These are phyloP conservation scores for Melanogrammus aeglefinus DNA, from an alignment of 2,797 vertebrate species.

Conservation along the genomic window DNA sequence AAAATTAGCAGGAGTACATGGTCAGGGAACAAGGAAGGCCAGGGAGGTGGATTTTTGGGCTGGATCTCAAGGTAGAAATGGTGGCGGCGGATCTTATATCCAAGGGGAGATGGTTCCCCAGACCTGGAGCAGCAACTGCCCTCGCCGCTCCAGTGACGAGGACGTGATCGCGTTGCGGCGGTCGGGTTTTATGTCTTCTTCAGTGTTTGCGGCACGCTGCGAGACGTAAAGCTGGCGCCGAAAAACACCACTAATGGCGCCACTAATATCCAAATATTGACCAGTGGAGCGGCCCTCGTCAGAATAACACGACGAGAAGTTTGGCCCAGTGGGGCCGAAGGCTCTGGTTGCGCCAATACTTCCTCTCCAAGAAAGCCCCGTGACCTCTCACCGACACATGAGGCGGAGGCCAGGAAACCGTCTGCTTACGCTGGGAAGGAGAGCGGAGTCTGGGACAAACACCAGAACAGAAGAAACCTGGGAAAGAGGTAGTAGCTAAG, in stretches of 20 bases:
- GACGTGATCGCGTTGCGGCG: conserved; percentile 45
- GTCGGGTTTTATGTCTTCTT: conserved; percentile 50
- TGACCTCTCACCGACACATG: conserved; percentile 51
- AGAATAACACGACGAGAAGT: conserved; percentile 38
- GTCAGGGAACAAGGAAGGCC: too few relatives aligned
- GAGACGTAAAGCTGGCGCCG: conserved; percentile 28
- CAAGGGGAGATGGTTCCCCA: too few relatives aligned
- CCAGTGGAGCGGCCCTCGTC: conserved; percentile 32
- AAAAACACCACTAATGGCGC: conserved; percentile 56
- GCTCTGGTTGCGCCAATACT: conserved; percentile 42
- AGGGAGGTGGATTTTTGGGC: too few relatives aligned
- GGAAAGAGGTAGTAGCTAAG: too few relatives aligned
- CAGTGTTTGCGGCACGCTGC: conserved; percentile 23
- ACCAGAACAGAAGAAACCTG: background rate
- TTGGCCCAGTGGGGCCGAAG: conserved; percentile 25
- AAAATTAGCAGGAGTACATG: too few relatives aligned
- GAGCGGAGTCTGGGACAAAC: fast-evolving
- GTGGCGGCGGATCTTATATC: too few relatives aligned
- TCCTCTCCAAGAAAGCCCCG: conserved; percentile 36
- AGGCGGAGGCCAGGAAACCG: background rate
- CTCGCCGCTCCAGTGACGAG: conserved; percentile 34
- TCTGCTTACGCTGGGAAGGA: conserved; percentile 5
- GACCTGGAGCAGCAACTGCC: conserved; percentile 2
- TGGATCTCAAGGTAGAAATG: too few relatives aligned
- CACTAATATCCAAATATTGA: conserved; percentile 59